A percentile compares a stretch with the other conserved stretches of the same genome.
Evolutionary conservation across 2,113 vertebrate species (phyloP).

Genomic region (Ictalurus furcatus): DNA sequence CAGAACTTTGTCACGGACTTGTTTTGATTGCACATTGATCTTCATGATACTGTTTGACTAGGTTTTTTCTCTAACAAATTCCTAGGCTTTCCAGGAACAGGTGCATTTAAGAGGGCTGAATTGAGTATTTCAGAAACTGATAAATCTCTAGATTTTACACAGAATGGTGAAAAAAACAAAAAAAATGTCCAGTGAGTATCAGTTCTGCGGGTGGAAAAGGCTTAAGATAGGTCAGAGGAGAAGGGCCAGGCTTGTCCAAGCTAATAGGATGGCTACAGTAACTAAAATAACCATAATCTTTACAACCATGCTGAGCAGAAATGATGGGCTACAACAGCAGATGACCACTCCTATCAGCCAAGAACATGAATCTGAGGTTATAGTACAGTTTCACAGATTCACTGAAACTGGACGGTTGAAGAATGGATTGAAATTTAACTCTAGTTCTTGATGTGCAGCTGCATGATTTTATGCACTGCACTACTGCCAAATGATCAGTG

Average conservation of each 20-base stretch:
- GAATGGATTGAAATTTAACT: neutral
- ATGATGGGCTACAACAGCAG: neutral
- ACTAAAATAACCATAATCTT: neutral
- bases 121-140: neutral
- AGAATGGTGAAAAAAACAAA: neutral
- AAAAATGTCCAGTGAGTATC: neutral
- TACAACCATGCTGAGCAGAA: neutral
- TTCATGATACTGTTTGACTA: neutral
- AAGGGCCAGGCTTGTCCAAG: neutral
- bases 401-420: neutral
- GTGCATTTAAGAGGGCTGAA: neutral
- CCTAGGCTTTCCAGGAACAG: too few species aligned
- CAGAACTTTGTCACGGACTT: neutral
- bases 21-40: neutral
- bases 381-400: neutral
- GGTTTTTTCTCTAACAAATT: neutral
- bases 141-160: neutral
- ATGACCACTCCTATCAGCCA: neutral
- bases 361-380: neutral
- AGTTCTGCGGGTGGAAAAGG: neutral
- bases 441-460: neutral
- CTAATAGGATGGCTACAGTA: neutral
- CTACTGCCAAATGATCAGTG: neutral
- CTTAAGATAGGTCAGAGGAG: neutral
- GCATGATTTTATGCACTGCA: neutral